These are phyloP conservation scores for Aelia acuminata DNA, from an alignment of 2,888 invertebrate species.

Conservation along the genomic window DNA sequence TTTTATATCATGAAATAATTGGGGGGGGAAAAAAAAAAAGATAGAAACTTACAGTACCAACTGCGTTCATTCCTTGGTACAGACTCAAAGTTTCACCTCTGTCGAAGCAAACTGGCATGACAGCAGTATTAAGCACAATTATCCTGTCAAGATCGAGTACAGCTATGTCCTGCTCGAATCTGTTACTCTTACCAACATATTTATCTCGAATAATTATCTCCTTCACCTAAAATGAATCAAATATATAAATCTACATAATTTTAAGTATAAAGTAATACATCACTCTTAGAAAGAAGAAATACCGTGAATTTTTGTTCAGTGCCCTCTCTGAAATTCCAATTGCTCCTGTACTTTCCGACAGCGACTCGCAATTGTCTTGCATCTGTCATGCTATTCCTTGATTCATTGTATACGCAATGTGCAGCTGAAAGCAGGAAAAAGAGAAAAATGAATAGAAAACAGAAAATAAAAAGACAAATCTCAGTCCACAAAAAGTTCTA, in stretches of 20 bases:
- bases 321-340: conserved; percentile 59
- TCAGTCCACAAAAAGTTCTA: no score
- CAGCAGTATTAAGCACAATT: conserved; percentile 60
- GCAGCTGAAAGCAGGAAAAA: conserved; percentile 68
- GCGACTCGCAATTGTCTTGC: conserved; percentile 67
- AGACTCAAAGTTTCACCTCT: conserved; percentile 57
- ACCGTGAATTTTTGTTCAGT: conserved; percentile 61
- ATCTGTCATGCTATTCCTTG: conserved; percentile 62
- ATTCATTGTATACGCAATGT: conserved; percentile 69
- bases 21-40: no score
- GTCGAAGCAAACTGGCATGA: conserved; percentile 65
- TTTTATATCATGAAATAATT: no score
- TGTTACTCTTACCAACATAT: conserved; percentile 61
- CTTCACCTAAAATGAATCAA: conserved; percentile 58
- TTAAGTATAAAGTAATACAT: not conserved
- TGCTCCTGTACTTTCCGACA: conserved; percentile 68
- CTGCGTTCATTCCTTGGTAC: conserved; percentile 43
- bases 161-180: conserved; percentile 64
- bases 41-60: conserved; percentile 62
- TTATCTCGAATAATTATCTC: conserved; percentile 60
- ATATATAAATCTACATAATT: not conserved
- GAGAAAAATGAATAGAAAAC: no score
- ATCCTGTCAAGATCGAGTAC: conserved; percentile 60
- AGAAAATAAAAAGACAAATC: no score
- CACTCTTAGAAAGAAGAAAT: not conserved